Evolutionary conservation across 2,888 invertebrate genomes (phyloP).

Genomic region (Zaprionus obscuricornis): DNA sequence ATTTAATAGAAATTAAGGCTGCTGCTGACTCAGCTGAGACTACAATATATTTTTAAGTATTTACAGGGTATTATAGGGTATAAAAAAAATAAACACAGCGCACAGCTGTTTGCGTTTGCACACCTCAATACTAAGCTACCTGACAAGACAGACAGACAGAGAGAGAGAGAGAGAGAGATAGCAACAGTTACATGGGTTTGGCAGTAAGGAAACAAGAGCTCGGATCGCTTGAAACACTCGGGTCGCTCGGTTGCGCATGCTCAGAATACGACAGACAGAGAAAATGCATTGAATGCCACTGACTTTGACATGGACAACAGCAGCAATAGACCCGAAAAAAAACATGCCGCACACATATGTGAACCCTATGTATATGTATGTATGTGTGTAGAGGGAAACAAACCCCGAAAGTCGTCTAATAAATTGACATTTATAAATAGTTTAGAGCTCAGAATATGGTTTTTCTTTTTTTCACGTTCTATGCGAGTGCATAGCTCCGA

Average conservation of each 20-base stretch:
- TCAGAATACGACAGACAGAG: constrained; percentile 16
- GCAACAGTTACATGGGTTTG: constrained; percentile 49
- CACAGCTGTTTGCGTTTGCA: constrained; percentile 57
- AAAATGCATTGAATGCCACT: constrained; percentile 11
- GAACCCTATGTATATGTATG: not conserved
- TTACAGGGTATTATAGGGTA: no score
- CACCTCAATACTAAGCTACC: constrained; percentile 67
- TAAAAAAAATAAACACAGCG: constrained; percentile 23
- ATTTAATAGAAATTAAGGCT: no score
- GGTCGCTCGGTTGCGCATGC: constrained; percentile 63
- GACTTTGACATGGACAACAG: no score
- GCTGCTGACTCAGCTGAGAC: no score
- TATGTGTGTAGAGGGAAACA: constrained; percentile 25
- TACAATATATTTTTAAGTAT: no score
- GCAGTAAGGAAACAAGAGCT: constrained; percentile 54
- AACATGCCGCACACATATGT: constrained; percentile 68
- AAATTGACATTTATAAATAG: constrained; percentile 69
- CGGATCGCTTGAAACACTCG: no score
- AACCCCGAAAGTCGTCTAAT: constrained; percentile 62
- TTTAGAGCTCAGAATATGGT: constrained; percentile 28
- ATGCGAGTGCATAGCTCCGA: constrained; percentile 24
- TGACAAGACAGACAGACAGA: constrained; percentile 63
- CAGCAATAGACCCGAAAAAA: constrained; percentile 51
- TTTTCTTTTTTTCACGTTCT: no score
- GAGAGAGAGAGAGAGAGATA: constrained; percentile 31